These are phyloP conservation scores for Ammospiza caudacuta DNA, from an alignment of 2,113 vertebrate species.

Conservation along the genomic window DNA sequence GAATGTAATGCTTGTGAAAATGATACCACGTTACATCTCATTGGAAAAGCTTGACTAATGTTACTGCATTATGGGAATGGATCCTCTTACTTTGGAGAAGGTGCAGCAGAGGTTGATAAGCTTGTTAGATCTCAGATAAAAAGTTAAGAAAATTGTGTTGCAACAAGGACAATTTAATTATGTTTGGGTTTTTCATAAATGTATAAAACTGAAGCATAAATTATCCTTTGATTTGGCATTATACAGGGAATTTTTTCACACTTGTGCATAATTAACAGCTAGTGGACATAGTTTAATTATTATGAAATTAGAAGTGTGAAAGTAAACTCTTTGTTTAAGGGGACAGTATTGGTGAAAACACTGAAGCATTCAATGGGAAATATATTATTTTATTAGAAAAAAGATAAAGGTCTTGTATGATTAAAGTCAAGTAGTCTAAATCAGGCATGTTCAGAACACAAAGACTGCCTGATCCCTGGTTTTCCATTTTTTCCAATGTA, in stretches of 20 bases:
- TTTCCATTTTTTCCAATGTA: background rate
- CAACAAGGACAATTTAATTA: background rate
- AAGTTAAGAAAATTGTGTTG: background rate
- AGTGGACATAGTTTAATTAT: background rate
- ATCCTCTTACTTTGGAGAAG: background rate
- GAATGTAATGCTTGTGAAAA: background rate
- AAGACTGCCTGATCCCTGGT: background rate
- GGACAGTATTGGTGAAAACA: background rate
- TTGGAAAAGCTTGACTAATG: background rate
- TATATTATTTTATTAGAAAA: background rate
- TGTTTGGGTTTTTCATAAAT: background rate
- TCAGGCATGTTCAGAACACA: background rate
- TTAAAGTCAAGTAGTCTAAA: background rate
- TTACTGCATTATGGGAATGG: background rate
- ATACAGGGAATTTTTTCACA: background rate
- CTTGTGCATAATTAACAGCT: background rate
- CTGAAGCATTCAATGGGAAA: background rate
- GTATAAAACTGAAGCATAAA: background rate
- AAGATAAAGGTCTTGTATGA: background rate
- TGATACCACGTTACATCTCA: background rate
- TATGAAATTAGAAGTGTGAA: background rate
- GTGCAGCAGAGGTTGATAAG: background rate
- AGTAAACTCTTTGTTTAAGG: background rate
- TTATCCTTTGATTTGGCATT: background rate
- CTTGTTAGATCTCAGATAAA: background rate